Percentiles rank a stretch among this genome's conserved stretches.
Conservation (phyloP, 1,140 invertebrate species). For the Zaprionus camerounensis region DNA sequence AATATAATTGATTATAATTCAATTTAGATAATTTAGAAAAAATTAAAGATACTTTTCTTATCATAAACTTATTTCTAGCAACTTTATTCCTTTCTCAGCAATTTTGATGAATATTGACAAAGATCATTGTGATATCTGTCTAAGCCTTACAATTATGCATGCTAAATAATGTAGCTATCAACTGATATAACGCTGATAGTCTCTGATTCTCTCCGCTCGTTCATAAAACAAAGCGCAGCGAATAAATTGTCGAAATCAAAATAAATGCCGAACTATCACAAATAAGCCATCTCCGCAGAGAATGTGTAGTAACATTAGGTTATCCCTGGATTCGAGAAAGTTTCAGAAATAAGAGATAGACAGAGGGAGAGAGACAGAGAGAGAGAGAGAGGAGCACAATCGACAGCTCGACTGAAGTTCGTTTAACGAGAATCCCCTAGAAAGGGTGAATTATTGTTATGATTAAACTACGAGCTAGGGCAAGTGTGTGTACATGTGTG, state of each 20-base stretch:
- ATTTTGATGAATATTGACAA: neutral
- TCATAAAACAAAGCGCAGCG: neutral
- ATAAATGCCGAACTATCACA: conserved; percentile 1
- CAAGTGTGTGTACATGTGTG: conserved; percentile 1
- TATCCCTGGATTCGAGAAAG: neutral
- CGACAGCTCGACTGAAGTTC: conserved; percentile 18
- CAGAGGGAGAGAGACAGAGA: neutral
- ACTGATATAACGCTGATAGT: neutral
- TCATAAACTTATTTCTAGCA: no score
- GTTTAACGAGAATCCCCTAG: conserved; percentile 24
- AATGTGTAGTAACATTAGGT: neutral
- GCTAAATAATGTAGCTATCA: neutral
- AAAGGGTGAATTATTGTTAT: conserved; percentile 81
- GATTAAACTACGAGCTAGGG: conserved; percentile 54
- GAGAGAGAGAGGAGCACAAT: neutral
- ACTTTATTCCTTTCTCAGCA: fast-evolving
- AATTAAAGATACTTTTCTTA: neutral
- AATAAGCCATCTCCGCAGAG: conserved; percentile 9
- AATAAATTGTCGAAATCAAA: conserved; percentile 1
- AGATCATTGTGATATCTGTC: neutral
- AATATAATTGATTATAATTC: neutral
- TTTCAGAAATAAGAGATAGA: neutral
- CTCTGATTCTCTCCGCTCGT: neutral
- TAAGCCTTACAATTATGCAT: neutral
- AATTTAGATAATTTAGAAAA: neutral